Evolutionary conservation across 2,113 vertebrate species (phyloP), one percentile per base, ranked within the genome.

Genomic region (Delphinus delphis): DNA sequence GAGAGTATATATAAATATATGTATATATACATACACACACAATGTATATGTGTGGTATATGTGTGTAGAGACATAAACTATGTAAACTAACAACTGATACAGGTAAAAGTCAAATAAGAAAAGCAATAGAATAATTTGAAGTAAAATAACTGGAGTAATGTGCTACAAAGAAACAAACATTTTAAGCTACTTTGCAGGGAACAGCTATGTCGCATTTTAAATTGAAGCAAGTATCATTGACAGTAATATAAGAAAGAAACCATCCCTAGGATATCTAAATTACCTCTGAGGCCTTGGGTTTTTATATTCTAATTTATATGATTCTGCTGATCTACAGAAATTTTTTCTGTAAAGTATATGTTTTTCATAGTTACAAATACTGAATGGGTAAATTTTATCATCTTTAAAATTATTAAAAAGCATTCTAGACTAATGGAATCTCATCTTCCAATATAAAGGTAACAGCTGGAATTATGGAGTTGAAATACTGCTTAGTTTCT

Each of bases 161-260:
- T 92, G 10, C 50, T 88, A 23, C 31, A 90, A 63, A 86, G 20
- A 50, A 73, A 80, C 1, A 68, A 96, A 70, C 0, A 93, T 87
- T 87, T 76, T 86, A 88, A 71, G 62, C 21, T 55, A 41, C 50
- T 93, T 79, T 90, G 31, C 58, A 33, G 31, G 28, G 8, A 92
- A 89, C 14, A 92, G 41, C 53, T 70, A 4, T 53, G 68, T 60
- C 94, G 13, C 12, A 83, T 94, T 92, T 96, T 85, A 94, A 90
- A 85, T 67, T n/a, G 38, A 47, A 79, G 7, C 31, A 95, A 65
- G 87, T 81, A 3, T 6, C 44, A 82, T 14, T 92, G 38, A 90
- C 21, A 80, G 6, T 63, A 80, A 41, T 92, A n/a, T 41, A 76
- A 71, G 53, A 79, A 70, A 87, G 28, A 90, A 93, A 96, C 10